Conservation (phyloP, 2,113 vertebrate genomes). For the Trematomus loennbergii region DNA sequence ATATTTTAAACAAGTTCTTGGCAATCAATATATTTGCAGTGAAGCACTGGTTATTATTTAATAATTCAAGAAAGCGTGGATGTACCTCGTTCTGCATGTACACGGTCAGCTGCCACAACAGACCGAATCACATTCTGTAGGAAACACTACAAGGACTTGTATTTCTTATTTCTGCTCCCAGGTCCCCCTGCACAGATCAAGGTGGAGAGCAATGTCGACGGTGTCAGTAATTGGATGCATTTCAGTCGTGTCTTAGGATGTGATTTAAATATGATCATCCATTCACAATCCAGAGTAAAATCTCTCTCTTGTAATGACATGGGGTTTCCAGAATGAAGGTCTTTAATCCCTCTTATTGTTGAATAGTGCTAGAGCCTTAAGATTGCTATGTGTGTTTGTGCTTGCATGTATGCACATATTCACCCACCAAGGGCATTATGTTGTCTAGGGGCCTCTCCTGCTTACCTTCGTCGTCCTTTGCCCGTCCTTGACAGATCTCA, state of each 20-base stretch:
- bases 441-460: conserved; percentile 26
- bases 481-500: conserved; percentile 68
- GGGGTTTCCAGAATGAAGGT: conserved; percentile 24
- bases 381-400: conserved; percentile 18
- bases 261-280: conserved; percentile 49
- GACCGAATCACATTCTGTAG: too few species aligned
- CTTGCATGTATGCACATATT: conserved; percentile 23
- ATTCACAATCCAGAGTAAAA: conserved; percentile 41
- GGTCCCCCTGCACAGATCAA: conserved; percentile 30
- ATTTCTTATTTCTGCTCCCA: conserved; percentile 25
- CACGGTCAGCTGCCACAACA: too few species aligned
- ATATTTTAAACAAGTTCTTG: too few species aligned
- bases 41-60: too few species aligned
- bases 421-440: conserved; percentile 38
- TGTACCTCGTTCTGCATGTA: too few species aligned
- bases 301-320: conserved; percentile 36
- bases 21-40: too few species aligned
- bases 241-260: conserved; percentile 20
- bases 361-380: conserved; percentile 27
- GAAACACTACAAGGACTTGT: conserved; percentile 21
- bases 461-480: conserved; percentile 39
- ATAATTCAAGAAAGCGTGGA: too few species aligned
- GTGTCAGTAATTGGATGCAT: conserved; percentile 50
- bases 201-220: conserved; percentile 3
- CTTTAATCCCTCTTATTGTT: conserved; percentile 46